phyloP scores from a whole-genome alignment of 2,888 invertebrate genomes.

The Druceiella hillmani region DNA sequence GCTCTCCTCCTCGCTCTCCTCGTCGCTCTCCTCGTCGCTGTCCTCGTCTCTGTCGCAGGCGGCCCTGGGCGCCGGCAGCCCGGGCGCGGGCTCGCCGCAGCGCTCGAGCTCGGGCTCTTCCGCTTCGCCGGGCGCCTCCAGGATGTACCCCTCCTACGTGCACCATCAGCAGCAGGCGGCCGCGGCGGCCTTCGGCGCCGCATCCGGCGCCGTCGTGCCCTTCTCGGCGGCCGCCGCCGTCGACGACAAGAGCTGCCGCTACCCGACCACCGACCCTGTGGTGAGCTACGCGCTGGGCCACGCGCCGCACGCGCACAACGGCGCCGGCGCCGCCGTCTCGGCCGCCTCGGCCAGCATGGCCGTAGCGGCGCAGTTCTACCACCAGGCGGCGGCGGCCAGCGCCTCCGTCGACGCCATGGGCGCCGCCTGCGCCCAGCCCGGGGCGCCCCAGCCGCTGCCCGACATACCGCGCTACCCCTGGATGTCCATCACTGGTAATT shows the following conservation, averaged over 20 bases:
- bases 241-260: conserved; percentile 74
- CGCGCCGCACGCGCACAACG: conserved; percentile 69
- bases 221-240: conserved; percentile 59
- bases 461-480: conserved; percentile 93
- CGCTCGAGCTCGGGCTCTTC: conserved; percentile 58
- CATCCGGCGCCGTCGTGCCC: conserved; percentile 58
- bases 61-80: conserved; percentile 55
- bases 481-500: conserved; percentile 95
- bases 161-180: conserved; percentile 72
- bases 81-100: conserved; percentile 57
- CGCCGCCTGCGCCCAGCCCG: conserved; percentile 71
- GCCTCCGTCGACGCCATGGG: conserved; percentile 66
- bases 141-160: conserved; percentile 92
- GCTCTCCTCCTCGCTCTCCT: conserved; percentile 54
- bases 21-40: conserved; percentile 53
- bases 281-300: conserved; percentile 76
- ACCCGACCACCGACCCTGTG: conserved; percentile 75
- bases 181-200: conserved; percentile 56
- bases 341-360: conserved; percentile 63
- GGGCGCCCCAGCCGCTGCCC: conserved; percentile 81
- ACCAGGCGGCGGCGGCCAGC: conserved; percentile 73
- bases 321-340: conserved; percentile 63
- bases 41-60: conserved; percentile 59
- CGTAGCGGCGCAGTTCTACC: conserved; percentile 81
- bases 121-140: conserved; percentile 66